Evolutionary conservation across 2,797 vertebrate species (phyloP), one percentile per base, ranked within the genome.

Genomic region (Lacerta agilis): DNA sequence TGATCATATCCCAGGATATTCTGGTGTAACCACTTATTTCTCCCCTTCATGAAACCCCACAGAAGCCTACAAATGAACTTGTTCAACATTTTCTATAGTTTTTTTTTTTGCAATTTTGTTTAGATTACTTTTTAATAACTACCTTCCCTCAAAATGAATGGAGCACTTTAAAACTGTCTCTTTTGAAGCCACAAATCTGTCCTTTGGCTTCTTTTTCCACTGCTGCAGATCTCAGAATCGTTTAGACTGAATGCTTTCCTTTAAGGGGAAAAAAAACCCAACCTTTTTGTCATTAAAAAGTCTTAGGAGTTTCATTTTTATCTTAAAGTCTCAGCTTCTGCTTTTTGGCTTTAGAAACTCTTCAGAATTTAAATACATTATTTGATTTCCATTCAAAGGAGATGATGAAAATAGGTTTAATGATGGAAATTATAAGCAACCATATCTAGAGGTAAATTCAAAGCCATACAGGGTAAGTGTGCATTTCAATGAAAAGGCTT

Each of bases 151-250:
- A 86, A 92, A 94, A 93, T 90, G 88, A 91, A 92, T 93, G 88
- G 82, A 87, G 8, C 82, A 8, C 75, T 88, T 82, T 79, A 76
- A 89, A 89, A 93, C 89, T 87, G 78, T 78, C 66, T 84, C 91
- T 94, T 95, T 94, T 94, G 90, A 94, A 93, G 72, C 67, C 5
- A n/a, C 58, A 94, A 92, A 92, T 95, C 91, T 93, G 71, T 86
- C 88, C 76, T 88, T 90, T 87, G 81, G 64, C 27, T 94, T 92
- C 93, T 85, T 13, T 20, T 4, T 0, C 5, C 8, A 49, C 89
- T 89, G 64, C 90, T 93, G 85, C 90, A 91, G 92, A 86, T 91
- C 90, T 84, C 13, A 69, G 77, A 43, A 93, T 92, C 78, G 72
- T 83, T 93, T 91, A 84, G 27, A 25, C 79, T 88, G 85, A 92